Conservation (phyloP, 1,140 invertebrate species). For the Asbolus verrucosus region DNA sequence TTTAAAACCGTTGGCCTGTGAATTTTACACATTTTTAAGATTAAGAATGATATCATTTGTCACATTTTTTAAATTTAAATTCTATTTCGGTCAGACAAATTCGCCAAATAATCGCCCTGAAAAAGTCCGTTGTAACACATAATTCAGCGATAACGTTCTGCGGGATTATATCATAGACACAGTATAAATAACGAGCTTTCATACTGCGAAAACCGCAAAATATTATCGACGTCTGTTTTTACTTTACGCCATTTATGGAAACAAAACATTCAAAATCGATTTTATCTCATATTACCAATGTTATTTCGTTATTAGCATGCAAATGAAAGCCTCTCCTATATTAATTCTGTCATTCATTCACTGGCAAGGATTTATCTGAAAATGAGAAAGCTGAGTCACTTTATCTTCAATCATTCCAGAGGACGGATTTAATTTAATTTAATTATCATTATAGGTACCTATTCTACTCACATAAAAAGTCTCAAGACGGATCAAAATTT, state of each 20-base stretch:
- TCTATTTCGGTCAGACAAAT: too few species aligned
- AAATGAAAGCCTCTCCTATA: conserved; percentile 4
- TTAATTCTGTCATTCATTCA: conserved; percentile 14
- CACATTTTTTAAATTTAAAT: conserved; percentile 11
- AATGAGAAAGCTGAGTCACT: too few species aligned
- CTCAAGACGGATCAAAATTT: too few species aligned
- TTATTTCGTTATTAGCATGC: conserved; percentile 17
- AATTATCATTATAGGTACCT: too few species aligned
- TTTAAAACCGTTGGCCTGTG: conserved; percentile 1
- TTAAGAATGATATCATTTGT: conserved; percentile 23
- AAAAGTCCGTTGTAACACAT: conserved; percentile 9
- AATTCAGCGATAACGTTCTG: neutral
- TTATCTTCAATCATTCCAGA: too few species aligned
- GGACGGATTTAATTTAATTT: too few species aligned
- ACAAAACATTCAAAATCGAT: conserved; percentile 21
- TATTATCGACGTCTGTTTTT: conserved; percentile 18
- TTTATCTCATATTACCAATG: neutral
- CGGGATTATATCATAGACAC: conserved; percentile 11
- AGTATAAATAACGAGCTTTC: neutral
- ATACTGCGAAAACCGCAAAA: conserved; percentile 17
- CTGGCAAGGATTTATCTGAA: neutral
- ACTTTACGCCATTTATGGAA: neutral
- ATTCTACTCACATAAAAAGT: too few species aligned
- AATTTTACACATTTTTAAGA: conserved; percentile 32
- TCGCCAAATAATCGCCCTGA: neutral